These are phyloP conservation scores for Cacatua alba DNA, from an alignment of 2,113 vertebrate species.

Conservation along the genomic window DNA sequence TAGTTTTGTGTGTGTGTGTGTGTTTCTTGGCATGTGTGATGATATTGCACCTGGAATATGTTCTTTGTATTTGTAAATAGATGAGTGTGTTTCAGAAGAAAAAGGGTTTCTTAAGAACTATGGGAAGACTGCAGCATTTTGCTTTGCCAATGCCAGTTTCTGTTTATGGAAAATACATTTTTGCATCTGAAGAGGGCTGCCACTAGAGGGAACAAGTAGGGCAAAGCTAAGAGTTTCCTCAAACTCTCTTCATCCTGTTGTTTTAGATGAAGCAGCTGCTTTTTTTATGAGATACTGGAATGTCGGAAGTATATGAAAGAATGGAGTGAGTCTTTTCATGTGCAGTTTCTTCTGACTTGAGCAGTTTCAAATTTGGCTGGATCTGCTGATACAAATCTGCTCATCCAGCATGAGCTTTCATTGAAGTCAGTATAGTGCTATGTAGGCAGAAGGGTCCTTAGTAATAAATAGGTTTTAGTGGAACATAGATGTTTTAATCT, in stretches of 20 bases:
- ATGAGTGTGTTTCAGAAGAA: not conserved
- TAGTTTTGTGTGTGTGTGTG: not conserved
- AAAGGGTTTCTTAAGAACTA: not conserved
- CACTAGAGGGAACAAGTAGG: not conserved
- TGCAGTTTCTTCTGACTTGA: not conserved
- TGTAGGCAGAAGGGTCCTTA: not conserved
- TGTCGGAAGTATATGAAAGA: not conserved
- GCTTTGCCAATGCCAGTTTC: not conserved
- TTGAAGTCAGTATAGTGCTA: not conserved
- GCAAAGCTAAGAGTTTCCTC: not conserved
- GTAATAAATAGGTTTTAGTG: not conserved
- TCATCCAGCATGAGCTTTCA: not conserved
- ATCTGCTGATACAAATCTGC: not conserved
- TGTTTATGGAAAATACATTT: not conserved
- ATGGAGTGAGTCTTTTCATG: not conserved
- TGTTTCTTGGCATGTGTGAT: not conserved
- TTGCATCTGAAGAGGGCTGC: not conserved
- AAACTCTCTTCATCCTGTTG: not conserved
- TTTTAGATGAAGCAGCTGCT: not conserved
- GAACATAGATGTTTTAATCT: not conserved
- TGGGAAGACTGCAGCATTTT: not conserved
- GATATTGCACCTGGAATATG: not conserved
- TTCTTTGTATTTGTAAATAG: not conserved
- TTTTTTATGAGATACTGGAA: not conserved
- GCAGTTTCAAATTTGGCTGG: not conserved